Base-by-base conservation (phyloP, 1,140 invertebrate genomes). In the Danaus plexippus region DNA sequence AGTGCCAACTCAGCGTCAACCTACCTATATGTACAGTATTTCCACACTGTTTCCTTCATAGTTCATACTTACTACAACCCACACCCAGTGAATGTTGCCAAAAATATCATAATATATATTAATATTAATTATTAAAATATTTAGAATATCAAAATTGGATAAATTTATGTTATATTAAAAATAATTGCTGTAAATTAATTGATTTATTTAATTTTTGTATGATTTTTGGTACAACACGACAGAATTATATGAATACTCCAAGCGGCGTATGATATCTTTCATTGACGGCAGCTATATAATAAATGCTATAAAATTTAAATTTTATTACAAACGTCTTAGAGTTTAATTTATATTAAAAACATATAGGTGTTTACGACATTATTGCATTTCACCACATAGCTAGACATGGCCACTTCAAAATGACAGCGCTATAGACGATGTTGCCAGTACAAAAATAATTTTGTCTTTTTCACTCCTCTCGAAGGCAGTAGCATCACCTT, bases 1-100 rank as follows among this genome's bases (percentile, higher is more conserved):
- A 80, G 74, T 83, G 82, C 82, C 82, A 83, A 82, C 80, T 79
- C 82, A 75, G 79, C 80, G 66, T 43, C 71, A 69, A 83, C 80
- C 80, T 80, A 82, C 75, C 80, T 85, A 85, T 81, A 81, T 66
- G 74, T 83, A 85, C 72, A 66, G 71, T 68, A 69, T 75, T 75
- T 75, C 61, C 66, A 75, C 68, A 83, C 82, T 85, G 82, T 69
- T 72, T 78, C 71, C 64, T 73, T 67, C 59, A 59, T 47, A 32
- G 7, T 32, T 32, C 22, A 57, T 59, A 47, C 64, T 54, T 56
- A 47, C 54, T 69, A 63, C 22, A 68, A 72, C 81, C 75, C 79
- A 83, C 82, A 83, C 79, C 80, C 78, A 74, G 45, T 18, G 49
- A 77, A 77, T 75, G 75, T 81, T 79, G 75, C 77, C n/a, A 47